Conservation (phyloP, 2,113 vertebrate species). For the Megaleporinus macrocephalus region DNA sequence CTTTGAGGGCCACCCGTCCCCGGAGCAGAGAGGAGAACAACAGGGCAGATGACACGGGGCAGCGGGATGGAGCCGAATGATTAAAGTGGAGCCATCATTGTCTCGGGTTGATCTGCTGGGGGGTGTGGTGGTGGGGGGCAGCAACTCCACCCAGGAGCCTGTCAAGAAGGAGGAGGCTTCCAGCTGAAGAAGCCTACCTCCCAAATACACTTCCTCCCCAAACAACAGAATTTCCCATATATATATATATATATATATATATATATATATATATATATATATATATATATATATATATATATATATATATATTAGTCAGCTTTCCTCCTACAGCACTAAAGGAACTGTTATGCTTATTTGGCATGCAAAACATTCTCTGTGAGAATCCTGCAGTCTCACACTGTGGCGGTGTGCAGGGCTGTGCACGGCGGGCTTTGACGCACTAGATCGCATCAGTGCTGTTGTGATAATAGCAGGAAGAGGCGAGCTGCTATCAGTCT, state of each 20-base stretch:
- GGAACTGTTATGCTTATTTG: conserved; percentile 22
- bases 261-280: conserved; percentile 17
- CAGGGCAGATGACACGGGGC: conserved; percentile 61
- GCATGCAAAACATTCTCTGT: background rate
- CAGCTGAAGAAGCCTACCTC: background rate
- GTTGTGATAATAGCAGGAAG: conserved; percentile 46
- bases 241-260: conserved; percentile 37
- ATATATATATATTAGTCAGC: conserved; percentile 5
- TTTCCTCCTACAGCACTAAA: background rate
- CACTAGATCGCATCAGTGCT: conserved; percentile 17
- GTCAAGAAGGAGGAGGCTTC: background rate
- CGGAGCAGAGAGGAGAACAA: conserved; percentile 38
- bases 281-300: conserved; percentile 31
- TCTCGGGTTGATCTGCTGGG: conserved; percentile 58
- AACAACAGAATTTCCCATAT: background rate
- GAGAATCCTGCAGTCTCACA: background rate
- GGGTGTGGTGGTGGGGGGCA: conserved; percentile 24
- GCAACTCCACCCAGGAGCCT: conserved; percentile 16
- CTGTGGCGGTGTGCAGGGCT: background rate
- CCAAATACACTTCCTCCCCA: background rate
- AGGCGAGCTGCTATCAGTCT: conserved; percentile 23
- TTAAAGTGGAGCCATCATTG: conserved; percentile 72
- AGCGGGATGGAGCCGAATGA: conserved; percentile 64
- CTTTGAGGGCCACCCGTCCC: conserved; percentile 21
- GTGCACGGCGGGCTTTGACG: background rate